Percentiles rank a stretch among this genome's conserved stretches.
These are phyloP conservation scores for Probaryconus sp. DNA, from an alignment of 1,140 invertebrate genomes.

Conservation along the genomic window DNA sequence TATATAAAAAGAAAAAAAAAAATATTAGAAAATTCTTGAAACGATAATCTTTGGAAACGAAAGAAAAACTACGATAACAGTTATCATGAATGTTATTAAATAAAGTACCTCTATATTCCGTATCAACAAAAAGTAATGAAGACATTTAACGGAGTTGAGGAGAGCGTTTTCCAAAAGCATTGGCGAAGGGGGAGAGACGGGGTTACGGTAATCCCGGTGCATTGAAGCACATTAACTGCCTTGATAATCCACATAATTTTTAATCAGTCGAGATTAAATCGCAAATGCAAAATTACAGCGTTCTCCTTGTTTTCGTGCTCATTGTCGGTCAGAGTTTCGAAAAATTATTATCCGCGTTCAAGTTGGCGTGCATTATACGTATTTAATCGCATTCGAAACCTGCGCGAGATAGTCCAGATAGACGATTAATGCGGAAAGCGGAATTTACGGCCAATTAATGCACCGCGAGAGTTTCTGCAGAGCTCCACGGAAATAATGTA, in stretches of 20 bases:
- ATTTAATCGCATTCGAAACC: slow-evolving; percentile 45
- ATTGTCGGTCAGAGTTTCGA: slow-evolving; percentile 13
- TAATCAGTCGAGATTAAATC: slow-evolving; percentile 12
- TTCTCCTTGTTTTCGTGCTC: slow-evolving; percentile 31
- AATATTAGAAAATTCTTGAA: no score
- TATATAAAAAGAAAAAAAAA: no score
- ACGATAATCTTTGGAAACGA: no score
- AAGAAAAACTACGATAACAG: no score
- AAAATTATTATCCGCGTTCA: slow-evolving; percentile 39
- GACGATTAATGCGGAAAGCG: slow-evolving; percentile 67
- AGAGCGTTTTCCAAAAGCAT: slow-evolving; percentile 1
- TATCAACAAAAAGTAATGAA: background rate
- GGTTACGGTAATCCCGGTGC: slow-evolving; percentile 5
- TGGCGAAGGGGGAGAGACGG: background rate
- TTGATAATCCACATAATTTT: slow-evolving; percentile 9
- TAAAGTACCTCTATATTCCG: no score
- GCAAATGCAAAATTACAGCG: slow-evolving; percentile 15
- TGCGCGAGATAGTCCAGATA: slow-evolving; percentile 61
- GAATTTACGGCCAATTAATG: slow-evolving; percentile 75
- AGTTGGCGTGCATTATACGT: slow-evolving; percentile 30
- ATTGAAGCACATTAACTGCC: slow-evolving; percentile 4
- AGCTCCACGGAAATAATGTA: slow-evolving; percentile 61
- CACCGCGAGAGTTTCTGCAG: slow-evolving; percentile 58
- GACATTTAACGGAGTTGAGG: background rate
- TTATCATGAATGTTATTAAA: no score